Evolutionary conservation across 2,113 vertebrate genomes (phyloP).

Genomic region (Heliornis fulica): DNA sequence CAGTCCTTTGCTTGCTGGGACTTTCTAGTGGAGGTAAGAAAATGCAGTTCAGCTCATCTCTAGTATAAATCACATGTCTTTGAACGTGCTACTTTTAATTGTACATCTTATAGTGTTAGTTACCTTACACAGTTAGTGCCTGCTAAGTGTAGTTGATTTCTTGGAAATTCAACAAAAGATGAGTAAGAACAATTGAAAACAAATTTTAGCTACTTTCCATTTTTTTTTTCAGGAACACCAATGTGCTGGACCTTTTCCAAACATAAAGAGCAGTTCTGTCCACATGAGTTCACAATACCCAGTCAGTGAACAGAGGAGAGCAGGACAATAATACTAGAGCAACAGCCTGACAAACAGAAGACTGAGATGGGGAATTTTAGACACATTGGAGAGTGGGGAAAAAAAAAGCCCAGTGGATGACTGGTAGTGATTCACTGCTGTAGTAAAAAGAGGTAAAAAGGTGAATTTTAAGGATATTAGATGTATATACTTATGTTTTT

Average conservation of each 20-base stretch:
- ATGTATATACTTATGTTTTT: background rate
- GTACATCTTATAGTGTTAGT: background rate
- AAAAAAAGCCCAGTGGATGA: background rate
- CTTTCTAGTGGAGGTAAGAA: background rate
- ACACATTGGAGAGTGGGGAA: rapidly evolving
- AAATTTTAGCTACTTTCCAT: background rate
- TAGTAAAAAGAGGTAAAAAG: background rate
- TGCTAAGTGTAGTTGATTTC: background rate
- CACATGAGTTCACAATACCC: background rate
- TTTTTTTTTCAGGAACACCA: background rate
- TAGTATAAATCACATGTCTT: background rate
- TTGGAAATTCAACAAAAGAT: background rate
- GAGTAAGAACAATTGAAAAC: background rate
- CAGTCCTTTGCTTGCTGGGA: background rate
- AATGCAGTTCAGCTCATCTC: background rate
- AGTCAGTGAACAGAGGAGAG: background rate
- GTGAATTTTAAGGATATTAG: background rate
- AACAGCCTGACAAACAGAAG: background rate
- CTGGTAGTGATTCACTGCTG: background rate
- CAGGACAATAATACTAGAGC: background rate
- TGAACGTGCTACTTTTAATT: background rate
- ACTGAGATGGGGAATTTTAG: background rate
- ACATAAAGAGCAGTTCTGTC: background rate
- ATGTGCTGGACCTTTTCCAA: background rate
- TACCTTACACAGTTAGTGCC: background rate